Evolutionary conservation across 2,888 invertebrate species (phyloP).

Genomic region (Escarpia spicata): DNA sequence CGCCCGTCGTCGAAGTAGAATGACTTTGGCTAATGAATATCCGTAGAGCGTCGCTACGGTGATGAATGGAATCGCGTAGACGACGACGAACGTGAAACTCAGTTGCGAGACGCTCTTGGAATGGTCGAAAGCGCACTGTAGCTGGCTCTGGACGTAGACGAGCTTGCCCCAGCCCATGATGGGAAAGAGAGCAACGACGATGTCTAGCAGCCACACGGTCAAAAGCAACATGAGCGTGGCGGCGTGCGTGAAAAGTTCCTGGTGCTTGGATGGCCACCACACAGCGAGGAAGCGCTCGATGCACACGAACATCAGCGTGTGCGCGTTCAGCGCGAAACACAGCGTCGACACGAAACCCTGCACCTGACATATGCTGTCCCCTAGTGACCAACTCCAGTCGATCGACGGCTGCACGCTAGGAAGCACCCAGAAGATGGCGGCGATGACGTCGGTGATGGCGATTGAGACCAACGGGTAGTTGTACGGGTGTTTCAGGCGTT

Average conservation of each 20-base stretch:
- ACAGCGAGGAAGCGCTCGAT: constrained; percentile 47
- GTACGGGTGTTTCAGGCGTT: constrained; percentile 25
- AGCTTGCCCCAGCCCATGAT: constrained; percentile 48
- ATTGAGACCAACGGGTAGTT: constrained; percentile 39
- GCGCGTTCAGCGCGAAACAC: constrained; percentile 45
- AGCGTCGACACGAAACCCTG: constrained; percentile 46
- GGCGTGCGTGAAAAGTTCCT: constrained; percentile 45
- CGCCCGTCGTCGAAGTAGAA: constrained; percentile 36
- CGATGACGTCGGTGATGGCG: constrained; percentile 45
- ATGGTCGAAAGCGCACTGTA: constrained; percentile 48
- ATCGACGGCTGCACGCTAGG: constrained; percentile 41
- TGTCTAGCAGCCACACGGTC: constrained; percentile 46
- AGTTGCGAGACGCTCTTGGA: constrained; percentile 44
- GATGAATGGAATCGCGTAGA: constrained; percentile 45
- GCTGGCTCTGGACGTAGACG: constrained; percentile 43
- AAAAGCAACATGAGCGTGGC: constrained; percentile 42
- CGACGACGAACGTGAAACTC: constrained; percentile 46
- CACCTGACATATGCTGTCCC: constrained; percentile 43
- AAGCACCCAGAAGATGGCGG: constrained; percentile 45
- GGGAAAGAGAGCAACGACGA: constrained; percentile 46
- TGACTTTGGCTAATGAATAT: constrained; percentile 41
- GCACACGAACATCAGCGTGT: constrained; percentile 45
- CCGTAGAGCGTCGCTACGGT: constrained; percentile 41
- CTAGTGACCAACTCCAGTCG: constrained; percentile 41
- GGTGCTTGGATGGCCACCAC: constrained; percentile 49